These are phyloP conservation scores for Crotophaga sulcirostris DNA, from an alignment of 2,113 vertebrate genomes.

Conservation along the genomic window DNA sequence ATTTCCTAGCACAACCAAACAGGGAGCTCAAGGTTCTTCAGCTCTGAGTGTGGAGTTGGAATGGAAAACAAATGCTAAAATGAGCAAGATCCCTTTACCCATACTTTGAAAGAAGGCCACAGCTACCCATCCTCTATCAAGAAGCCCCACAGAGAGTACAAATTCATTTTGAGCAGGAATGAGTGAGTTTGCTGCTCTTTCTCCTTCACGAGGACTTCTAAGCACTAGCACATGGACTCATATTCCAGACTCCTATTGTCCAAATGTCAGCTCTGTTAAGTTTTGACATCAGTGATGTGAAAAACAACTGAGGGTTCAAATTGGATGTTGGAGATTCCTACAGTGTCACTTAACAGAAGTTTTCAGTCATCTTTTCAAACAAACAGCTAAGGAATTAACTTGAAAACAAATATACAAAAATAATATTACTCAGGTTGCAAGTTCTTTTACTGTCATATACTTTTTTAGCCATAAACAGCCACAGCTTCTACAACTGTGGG, in stretches of 20 bases:
- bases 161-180: not conserved
- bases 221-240: not conserved
- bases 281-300: not conserved
- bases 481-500: not conserved
- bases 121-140: not conserved
- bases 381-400: not conserved
- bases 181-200: not conserved
- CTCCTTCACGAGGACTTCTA: not conserved
- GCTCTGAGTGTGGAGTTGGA: not conserved
- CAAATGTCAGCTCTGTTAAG: not conserved
- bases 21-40: accelerated
- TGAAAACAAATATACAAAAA: not conserved
- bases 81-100: accelerated
- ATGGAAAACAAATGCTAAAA: not conserved
- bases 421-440: not conserved
- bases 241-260: not conserved
- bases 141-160: not conserved
- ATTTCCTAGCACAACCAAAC: not conserved
- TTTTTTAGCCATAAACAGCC: not conserved
- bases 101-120: not conserved
- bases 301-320: not conserved
- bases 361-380: not conserved
- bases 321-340: not conserved
- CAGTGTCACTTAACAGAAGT: not conserved
- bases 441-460: not conserved